A percentile compares a stretch with the other conserved stretches of the same genome.
Evolutionary conservation across 2,113 vertebrate species (phyloP).

Genomic region (Carassius gibelio): DNA sequence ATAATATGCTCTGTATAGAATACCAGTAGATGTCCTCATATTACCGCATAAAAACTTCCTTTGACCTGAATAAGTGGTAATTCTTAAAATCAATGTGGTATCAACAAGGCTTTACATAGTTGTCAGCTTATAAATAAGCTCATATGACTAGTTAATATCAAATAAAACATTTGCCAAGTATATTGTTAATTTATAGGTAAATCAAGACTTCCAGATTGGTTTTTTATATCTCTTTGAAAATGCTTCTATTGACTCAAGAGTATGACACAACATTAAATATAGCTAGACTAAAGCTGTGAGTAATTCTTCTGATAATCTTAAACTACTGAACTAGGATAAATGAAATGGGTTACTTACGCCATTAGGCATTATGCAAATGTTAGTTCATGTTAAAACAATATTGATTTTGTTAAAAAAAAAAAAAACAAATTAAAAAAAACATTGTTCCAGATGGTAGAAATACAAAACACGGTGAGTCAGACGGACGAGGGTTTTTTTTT

Average conservation of each 20-base stretch:
- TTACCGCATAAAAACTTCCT: not conserved
- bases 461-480: slow-evolving; percentile 66
- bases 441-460: slow-evolving; percentile 67
- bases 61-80: not conserved
- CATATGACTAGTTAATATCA: not conserved
- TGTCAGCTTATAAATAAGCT: not conserved
- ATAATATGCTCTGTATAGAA: not conserved
- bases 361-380: not conserved
- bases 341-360: not conserved
- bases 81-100: not conserved
- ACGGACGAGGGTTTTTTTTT: not conserved
- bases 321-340: not conserved
- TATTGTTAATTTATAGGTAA: not conserved
- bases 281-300: not conserved
- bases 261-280: not conserved
- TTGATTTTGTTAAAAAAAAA: not conserved
- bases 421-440: not conserved
- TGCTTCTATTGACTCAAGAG: not conserved
- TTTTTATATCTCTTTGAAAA: not conserved
- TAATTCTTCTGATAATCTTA: not conserved
- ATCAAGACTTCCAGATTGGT: not conserved
- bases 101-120: not conserved
- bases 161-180: not conserved
- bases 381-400: not conserved
- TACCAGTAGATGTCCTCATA: slow-evolving; percentile 48